Conservation (phyloP, 2,888 invertebrate species). For the Caradrina clavipalpis region DNA sequence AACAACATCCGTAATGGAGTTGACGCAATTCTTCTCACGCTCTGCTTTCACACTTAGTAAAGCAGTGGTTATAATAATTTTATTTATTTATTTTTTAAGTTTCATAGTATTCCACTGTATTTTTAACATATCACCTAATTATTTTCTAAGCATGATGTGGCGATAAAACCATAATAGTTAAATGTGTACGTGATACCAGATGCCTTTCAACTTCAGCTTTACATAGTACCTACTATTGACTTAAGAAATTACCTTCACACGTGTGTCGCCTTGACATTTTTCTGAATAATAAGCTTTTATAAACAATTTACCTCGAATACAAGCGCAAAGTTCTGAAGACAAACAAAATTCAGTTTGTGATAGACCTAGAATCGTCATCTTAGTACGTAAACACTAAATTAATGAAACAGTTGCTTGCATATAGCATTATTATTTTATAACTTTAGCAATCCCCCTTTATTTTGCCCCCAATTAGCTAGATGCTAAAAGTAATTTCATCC, state of each 20-base stretch:
- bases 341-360: background rate
- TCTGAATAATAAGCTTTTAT: background rate
- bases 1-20: constrained; percentile 2
- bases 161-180: background rate
- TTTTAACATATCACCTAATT: constrained; percentile 1
- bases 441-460: background rate
- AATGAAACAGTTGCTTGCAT: constrained; percentile 16
- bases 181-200: background rate
- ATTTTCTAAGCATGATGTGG: constrained; percentile 10
- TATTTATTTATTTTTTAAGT: constrained; percentile 2
- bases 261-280: background rate
- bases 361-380: background rate
- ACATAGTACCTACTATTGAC: background rate
- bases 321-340: background rate
- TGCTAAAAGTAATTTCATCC: constrained; percentile 1
- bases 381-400: background rate
- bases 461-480: background rate
- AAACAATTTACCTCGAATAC: constrained; percentile 2
- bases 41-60: constrained; percentile 17
- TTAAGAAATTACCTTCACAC: too few species aligned
- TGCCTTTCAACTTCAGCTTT: constrained; percentile 19
- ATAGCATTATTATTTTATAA: background rate
- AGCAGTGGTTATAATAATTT: constrained; percentile 20
- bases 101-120: constrained; percentile 27
- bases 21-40: constrained; percentile 15